These are phyloP conservation scores for Nemurella pictetii DNA, from an alignment of 2,888 invertebrate genomes.

Conservation along the genomic window DNA sequence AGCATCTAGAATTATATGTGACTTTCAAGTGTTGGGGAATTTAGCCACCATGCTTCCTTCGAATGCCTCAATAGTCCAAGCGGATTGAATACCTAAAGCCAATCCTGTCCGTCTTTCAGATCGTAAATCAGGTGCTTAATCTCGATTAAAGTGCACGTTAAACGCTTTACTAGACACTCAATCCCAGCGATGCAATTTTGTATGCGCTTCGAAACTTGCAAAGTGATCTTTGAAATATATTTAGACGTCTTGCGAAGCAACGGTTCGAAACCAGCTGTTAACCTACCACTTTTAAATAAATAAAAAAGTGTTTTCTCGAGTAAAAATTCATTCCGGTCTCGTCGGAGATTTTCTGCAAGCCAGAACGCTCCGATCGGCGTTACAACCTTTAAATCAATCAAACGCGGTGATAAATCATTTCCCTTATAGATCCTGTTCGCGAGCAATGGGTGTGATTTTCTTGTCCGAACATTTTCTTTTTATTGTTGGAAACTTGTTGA, in stretches of 20 bases:
- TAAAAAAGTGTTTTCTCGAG: not conserved
- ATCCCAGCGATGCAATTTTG: not conserved
- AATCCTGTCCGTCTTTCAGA: not conserved
- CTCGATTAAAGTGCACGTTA: not conserved
- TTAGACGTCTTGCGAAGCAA: not conserved
- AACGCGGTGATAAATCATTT: not conserved
- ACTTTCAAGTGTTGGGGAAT: too few species aligned
- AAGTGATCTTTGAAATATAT: not conserved
- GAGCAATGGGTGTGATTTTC: not conserved
- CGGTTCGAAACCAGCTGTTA: not conserved
- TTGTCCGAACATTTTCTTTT: too few species aligned
- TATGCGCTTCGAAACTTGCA: not conserved
- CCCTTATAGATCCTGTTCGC: not conserved
- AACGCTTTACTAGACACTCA: not conserved
- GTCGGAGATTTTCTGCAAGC: not conserved
- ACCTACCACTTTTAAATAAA: not conserved
- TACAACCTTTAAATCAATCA: not conserved
- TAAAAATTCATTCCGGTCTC: not conserved
- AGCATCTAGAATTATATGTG: too few species aligned
- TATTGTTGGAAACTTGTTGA: not conserved
- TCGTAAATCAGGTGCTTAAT: not conserved
- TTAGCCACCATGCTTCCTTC: too few species aligned
- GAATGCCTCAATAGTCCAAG: too few species aligned
- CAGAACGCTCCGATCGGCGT: not conserved
- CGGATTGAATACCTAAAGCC: too few species aligned